Conservation (phyloP, 2,888 invertebrate species). For the Ametastegia equiseti region DNA sequence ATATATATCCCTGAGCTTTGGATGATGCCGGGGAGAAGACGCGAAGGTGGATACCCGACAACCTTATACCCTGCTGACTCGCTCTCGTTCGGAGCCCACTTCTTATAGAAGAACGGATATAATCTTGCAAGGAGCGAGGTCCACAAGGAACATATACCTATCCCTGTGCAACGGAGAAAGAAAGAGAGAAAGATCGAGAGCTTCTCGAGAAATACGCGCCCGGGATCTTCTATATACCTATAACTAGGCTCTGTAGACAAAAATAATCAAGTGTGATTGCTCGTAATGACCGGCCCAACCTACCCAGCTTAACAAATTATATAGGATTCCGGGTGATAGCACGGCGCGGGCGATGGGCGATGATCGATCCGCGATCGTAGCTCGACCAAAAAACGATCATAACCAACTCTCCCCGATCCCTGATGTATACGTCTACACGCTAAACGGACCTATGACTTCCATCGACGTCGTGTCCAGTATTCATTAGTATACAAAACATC, state of each 20-base stretch:
- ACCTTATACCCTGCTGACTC: neutral
- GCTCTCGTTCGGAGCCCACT: too few relatives aligned
- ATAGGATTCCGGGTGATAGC: constrained; percentile 52
- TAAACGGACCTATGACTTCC: neutral
- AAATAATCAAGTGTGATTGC: constrained; percentile 76
- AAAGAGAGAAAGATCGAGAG: too few relatives aligned
- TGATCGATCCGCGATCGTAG: constrained; percentile 67
- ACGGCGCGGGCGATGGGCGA: constrained; percentile 51
- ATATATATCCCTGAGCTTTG: neutral
- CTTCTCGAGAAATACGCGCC: neutral
- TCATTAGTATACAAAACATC: neutral
- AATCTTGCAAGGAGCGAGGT: too few relatives aligned
- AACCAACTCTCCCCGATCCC: neutral
- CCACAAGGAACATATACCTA: too few relatives aligned
- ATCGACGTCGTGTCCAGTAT: neutral
- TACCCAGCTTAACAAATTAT: constrained; percentile 75
- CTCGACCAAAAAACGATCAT: neutral
- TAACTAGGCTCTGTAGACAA: constrained; percentile 69
- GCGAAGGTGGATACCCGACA: neutral
- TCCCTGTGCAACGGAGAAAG: too few relatives aligned
- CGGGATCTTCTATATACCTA: constrained; percentile 17
- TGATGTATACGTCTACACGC: neutral
- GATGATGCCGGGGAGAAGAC: neutral
- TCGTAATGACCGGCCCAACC: constrained; percentile 74
- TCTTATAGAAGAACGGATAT: too few relatives aligned